These are phyloP conservation scores for Bombus superbus DNA, from an alignment of 1,140 invertebrate genomes.

Conservation along the genomic window DNA sequence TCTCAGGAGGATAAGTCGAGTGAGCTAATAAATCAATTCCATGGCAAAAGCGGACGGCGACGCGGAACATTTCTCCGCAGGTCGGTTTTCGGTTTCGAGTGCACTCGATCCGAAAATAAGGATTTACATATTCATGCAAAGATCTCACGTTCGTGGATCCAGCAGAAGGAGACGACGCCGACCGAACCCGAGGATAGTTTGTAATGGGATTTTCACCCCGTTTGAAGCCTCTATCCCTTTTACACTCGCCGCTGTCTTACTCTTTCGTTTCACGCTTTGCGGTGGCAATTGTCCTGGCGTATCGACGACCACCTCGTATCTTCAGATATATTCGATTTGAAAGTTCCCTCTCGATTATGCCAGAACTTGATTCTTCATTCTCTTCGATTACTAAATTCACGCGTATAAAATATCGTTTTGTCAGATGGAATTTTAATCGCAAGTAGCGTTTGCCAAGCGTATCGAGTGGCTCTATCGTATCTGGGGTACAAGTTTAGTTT, in stretches of 20 bases:
- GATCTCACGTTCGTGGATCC: conserved; percentile 76
- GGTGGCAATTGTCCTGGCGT: conserved; percentile 51
- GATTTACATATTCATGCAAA: conserved; percentile 83
- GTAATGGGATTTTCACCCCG: conserved; percentile 71
- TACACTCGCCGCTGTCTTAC: neutral
- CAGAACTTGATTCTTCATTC: conserved; percentile 42
- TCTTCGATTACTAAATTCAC: neutral
- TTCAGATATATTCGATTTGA: neutral
- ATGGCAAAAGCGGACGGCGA: conserved; percentile 65
- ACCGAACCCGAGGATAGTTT: conserved; percentile 76
- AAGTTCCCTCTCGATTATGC: conserved; percentile 62
- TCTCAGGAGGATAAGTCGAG: conserved; percentile 62
- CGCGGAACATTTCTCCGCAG: conserved; percentile 71
- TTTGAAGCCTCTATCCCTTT: conserved; percentile 49
- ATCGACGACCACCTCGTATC: conserved; percentile 53
- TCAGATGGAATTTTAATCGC: neutral
- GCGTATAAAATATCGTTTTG: neutral
- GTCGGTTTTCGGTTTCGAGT: conserved; percentile 82
- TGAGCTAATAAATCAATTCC: conserved; percentile 82
- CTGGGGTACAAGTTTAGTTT: too few species aligned
- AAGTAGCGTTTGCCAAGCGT: neutral
- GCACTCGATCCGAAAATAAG: conserved; percentile 83
- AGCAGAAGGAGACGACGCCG: conserved; percentile 72
- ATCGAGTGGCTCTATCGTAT: neutral
- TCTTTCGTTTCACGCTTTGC: conserved; percentile 46